A percentile compares a stretch with the other conserved stretches of the same genome.
These are phyloP conservation scores for Norana najaformis DNA, from an alignment of 2,888 invertebrate genomes.

Conservation along the genomic window DNA sequence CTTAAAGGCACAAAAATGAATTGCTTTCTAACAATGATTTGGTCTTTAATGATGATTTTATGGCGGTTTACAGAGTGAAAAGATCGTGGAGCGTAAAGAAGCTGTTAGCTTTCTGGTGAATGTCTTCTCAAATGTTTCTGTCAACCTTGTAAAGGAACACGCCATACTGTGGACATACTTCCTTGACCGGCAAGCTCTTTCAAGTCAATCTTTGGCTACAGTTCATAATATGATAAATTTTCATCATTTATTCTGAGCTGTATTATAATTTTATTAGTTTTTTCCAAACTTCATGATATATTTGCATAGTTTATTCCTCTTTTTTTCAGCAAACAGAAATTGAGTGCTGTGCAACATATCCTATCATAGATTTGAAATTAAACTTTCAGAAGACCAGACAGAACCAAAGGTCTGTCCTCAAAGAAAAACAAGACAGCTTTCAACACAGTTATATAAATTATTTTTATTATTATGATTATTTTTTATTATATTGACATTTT, in stretches of 20 bases:
- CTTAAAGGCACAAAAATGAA: not conserved
- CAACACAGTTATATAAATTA: too few relatives aligned
- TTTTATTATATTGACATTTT: not conserved
- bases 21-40: not conserved
- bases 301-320: too few relatives aligned
- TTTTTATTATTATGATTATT: not conserved
- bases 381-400: too few relatives aligned
- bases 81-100: not conserved
- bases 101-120: not conserved
- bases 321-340: too few relatives aligned
- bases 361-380: too few relatives aligned
- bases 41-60: not conserved
- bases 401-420: too few relatives aligned
- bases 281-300: too few relatives aligned
- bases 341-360: too few relatives aligned
- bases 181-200: not conserved
- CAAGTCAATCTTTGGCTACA: not conserved
- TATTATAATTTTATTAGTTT: too few relatives aligned
- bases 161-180: not conserved
- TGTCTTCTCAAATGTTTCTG: not conserved
- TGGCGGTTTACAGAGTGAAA: not conserved
- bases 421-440: too few relatives aligned
- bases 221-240: too few relatives aligned
- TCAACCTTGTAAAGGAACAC: not conserved
- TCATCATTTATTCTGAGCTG: too few relatives aligned